These are phyloP conservation scores for Acyrthosiphon pisum DNA, from an alignment of 1,140 invertebrate species.

Conservation along the genomic window DNA sequence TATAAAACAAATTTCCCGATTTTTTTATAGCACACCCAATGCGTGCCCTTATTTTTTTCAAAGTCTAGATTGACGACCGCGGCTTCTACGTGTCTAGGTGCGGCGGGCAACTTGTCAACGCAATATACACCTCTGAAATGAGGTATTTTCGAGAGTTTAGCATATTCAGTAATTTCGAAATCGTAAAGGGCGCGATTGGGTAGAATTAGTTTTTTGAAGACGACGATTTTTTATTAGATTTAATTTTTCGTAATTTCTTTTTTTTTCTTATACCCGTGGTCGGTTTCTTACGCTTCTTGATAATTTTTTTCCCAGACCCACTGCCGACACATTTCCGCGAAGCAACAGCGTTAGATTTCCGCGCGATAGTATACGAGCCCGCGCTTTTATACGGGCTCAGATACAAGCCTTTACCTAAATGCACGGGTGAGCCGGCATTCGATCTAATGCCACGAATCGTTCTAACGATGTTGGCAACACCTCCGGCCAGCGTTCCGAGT, in stretches of 20 bases:
- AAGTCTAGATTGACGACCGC: constrained; percentile 62
- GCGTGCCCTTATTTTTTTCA: constrained; percentile 60
- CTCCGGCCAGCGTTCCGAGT: not conserved
- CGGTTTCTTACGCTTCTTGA: not conserved
- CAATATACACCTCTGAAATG: too few relatives aligned
- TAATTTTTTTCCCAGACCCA: too few relatives aligned
- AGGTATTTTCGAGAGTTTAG: too few relatives aligned
- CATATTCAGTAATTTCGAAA: too few relatives aligned
- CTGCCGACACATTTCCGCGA: too few relatives aligned
- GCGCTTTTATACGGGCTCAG: too few relatives aligned
- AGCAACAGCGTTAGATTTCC: too few relatives aligned
- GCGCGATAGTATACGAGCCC: too few relatives aligned
- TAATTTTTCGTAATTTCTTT: not conserved
- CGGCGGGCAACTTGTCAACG: constrained; percentile 60
- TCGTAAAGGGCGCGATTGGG: not conserved
- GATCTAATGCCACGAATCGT: too few relatives aligned
- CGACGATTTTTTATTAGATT: not conserved
- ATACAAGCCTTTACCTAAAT: too few relatives aligned
- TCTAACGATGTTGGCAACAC: not conserved
- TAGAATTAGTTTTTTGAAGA: not conserved
- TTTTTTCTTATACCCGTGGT: not conserved
- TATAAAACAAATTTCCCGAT: constrained; percentile 59
- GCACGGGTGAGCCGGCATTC: too few relatives aligned
- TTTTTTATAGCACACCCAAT: constrained; percentile 63
- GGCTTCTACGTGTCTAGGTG: constrained; percentile 60